These are phyloP conservation scores for Rallus limicola DNA, from an alignment of 2,113 vertebrate genomes.

Conservation along the genomic window DNA sequence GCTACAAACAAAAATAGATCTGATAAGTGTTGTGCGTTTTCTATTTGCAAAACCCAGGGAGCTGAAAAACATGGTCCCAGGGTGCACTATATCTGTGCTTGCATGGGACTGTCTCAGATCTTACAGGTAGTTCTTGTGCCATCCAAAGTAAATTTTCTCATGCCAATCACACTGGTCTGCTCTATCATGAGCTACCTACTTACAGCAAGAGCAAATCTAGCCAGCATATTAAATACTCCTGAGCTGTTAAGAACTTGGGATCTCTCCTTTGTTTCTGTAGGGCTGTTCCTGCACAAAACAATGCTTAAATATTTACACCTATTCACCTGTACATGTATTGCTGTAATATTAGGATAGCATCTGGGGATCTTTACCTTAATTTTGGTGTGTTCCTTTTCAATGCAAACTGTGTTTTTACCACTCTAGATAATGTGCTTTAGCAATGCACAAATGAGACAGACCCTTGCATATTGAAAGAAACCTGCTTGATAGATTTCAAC, in stretches of 20 bases:
- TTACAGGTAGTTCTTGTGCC: background rate
- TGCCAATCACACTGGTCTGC: background rate
- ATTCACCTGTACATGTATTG: background rate
- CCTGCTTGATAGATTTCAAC: background rate
- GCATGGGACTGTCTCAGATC: background rate
- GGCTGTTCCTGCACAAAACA: background rate
- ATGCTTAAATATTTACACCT: background rate
- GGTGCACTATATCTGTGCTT: background rate
- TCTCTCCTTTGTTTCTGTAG: background rate
- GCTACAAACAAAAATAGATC: background rate
- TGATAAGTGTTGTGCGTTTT: background rate
- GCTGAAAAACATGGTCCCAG: background rate
- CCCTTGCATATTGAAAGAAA: background rate
- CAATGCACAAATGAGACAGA: background rate
- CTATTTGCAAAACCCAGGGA: background rate
- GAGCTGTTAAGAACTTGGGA: background rate
- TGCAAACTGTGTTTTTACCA: background rate
- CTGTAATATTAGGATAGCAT: background rate
- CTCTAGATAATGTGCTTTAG: background rate
- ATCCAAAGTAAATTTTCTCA: background rate
- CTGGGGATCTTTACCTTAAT: background rate
- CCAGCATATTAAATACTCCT: background rate
- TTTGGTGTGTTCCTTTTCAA: background rate
- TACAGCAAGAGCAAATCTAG: background rate
- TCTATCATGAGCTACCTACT: background rate